A percentile compares a stretch with the other conserved stretches of the same genome.
Evolutionary conservation across 2,888 invertebrate species (phyloP).

Genomic region (Limnephilus auricula): DNA sequence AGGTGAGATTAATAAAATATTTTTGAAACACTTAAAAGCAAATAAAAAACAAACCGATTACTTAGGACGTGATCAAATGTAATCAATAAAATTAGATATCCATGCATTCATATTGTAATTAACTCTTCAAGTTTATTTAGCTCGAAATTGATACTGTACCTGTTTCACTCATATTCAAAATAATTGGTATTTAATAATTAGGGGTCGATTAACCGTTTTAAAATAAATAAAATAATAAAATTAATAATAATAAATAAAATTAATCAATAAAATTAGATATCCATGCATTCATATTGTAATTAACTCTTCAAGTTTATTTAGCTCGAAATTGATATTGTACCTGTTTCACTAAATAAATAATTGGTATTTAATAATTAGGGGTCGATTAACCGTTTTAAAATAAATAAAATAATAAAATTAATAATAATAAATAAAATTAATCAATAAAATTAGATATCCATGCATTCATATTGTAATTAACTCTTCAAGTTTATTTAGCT

Average conservation of each 20-base stretch:
- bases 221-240: no score
- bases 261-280: background rate
- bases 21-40: no score
- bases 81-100: background rate
- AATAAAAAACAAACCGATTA: no score
- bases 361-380: background rate
- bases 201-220: background rate
- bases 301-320: background rate
- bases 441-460: background rate
- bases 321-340: background rate
- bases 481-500: background rate
- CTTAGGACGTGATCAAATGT: background rate
- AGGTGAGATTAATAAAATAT: background rate
- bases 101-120: background rate
- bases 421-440: no score
- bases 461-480: background rate
- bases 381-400: background rate
- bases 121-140: background rate
- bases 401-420: no score
- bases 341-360: background rate
- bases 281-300: background rate
- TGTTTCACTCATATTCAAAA: background rate
- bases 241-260: no score
- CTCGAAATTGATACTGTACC: background rate
- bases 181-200: background rate